A percentile compares a stretch with the other conserved stretches of the same genome.
Evolutionary conservation across 1,140 invertebrate genomes (phyloP).

Genomic region (Macrostomum lignano): DNA sequence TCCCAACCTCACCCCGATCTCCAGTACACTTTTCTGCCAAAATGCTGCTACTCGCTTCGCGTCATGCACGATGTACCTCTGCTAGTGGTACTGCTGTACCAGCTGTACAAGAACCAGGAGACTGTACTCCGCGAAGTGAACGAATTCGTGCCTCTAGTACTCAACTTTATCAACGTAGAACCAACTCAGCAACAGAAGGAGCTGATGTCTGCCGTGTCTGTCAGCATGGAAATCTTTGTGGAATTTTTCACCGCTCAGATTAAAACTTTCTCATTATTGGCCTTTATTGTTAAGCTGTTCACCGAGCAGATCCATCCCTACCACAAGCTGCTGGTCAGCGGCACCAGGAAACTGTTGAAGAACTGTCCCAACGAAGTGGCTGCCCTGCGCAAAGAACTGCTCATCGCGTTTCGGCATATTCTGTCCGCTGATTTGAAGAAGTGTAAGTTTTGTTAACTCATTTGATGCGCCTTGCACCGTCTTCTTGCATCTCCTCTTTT

Average conservation of each 20-base stretch:
- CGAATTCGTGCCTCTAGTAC: constrained; percentile 78
- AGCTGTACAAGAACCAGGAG: constrained; percentile 72
- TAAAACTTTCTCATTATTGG: constrained; percentile 72
- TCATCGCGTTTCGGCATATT: constrained; percentile 74
- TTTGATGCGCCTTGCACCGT: too few species aligned
- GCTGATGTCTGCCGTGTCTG: constrained; percentile 5
- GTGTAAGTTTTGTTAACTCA: too few species aligned
- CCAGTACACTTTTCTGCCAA: constrained; percentile 69
- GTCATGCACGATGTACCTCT: constrained; percentile 81
- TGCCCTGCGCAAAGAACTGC: constrained; percentile 58
- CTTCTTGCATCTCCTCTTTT: too few species aligned
- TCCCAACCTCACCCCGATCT: too few species aligned
- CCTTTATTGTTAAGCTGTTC: constrained; percentile 53
- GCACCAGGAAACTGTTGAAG: constrained; percentile 56
- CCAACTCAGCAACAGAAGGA: constrained; percentile 49
- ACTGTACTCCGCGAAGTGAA: constrained; percentile 74
- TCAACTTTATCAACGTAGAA: constrained; percentile 64
- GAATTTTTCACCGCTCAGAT: constrained; percentile 94
- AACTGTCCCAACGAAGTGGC: constrained; percentile 78
- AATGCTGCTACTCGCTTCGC: constrained; percentile 62
- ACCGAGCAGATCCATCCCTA: constrained; percentile 41
- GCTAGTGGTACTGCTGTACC: constrained; percentile 86
- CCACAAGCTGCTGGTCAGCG: constrained; percentile 53
- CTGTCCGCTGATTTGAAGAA: too few species aligned
- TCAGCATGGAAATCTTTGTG: constrained; percentile 83